Evolutionary conservation across 1,140 invertebrate genomes (phyloP).

Genomic region (Carcinoscorpius rotundicauda): DNA sequence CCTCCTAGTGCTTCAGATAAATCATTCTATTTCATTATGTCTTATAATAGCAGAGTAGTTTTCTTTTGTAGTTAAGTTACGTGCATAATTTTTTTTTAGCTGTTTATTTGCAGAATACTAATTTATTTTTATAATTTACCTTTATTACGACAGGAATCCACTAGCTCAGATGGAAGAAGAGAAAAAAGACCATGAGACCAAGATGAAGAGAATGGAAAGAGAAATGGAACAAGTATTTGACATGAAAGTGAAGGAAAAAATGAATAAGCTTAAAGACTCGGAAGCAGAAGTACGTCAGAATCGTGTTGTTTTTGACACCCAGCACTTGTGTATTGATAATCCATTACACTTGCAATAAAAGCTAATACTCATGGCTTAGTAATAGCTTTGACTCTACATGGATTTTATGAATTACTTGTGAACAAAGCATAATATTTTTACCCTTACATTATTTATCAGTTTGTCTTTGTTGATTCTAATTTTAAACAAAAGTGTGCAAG

Average conservation of each 20-base stretch:
- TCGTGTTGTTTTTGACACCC: background rate
- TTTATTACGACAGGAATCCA: slow-evolving; percentile 68
- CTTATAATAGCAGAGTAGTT: too few species aligned
- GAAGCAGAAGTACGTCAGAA: slow-evolving; percentile 59
- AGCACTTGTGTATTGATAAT: too few species aligned
- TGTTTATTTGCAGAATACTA: slow-evolving; percentile 5
- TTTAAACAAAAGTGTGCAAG: too few species aligned
- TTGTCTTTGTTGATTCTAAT: too few species aligned
- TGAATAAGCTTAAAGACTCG: slow-evolving; percentile 82
- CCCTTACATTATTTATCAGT: too few species aligned
- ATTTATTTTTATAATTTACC: slow-evolving; percentile 6
- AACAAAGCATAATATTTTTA: too few species aligned
- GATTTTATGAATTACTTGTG: too few species aligned
- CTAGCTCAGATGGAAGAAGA: slow-evolving; percentile 96
- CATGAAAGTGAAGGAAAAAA: slow-evolving; percentile 82
- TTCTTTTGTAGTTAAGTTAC: too few species aligned
- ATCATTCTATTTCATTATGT: too few species aligned
- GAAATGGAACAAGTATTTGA: slow-evolving; percentile 93
- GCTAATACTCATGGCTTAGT: too few species aligned
- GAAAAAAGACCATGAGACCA: slow-evolving; percentile 84
- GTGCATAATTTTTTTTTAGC: background rate
- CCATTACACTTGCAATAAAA: too few species aligned
- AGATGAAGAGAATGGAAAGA: slow-evolving; percentile 92
- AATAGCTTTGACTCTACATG: too few species aligned
- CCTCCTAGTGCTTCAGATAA: slow-evolving; percentile 1